phyloP scores from a whole-genome alignment of 1,140 invertebrate species.

The Diorhabda sublineata region DNA sequence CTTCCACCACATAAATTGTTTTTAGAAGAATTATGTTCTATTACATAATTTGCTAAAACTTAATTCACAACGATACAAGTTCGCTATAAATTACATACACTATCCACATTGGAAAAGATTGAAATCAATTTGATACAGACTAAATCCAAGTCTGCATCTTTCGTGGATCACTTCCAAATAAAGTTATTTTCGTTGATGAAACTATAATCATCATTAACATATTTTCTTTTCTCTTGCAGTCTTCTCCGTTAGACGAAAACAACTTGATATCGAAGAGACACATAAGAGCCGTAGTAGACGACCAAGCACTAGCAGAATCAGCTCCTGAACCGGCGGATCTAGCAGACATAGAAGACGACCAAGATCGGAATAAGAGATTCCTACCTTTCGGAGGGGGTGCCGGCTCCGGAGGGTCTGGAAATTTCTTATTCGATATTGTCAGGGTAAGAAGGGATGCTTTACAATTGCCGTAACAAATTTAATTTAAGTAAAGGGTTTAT shows the following conservation, averaged over 20 bases:
- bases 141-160: no score
- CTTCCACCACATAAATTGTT: no score
- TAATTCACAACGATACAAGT: no score
- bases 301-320: slow-evolving; percentile 47
- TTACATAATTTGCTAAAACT: no score
- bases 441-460: slow-evolving; percentile 58
- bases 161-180: no score
- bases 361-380: slow-evolving; percentile 76
- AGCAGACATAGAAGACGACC: slow-evolving; percentile 61
- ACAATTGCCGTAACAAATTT: not conserved
- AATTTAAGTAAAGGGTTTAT: no score
- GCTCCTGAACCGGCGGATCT: slow-evolving; percentile 49
- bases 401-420: slow-evolving; percentile 69
- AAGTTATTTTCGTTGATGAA: no score
- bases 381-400: slow-evolving; percentile 60
- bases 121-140: no score
- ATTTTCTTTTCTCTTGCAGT: slow-evolving; percentile 45
- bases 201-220: no score
- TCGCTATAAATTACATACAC: no score
- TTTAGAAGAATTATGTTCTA: no score
- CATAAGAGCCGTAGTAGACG: slow-evolving; percentile 43
- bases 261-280: slow-evolving; percentile 53
- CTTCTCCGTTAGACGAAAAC: slow-evolving; percentile 48
- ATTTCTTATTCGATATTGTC: slow-evolving; percentile 82
- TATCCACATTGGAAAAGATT: no score